Percentiles rank a stretch among this genome's conserved stretches.
Conservation (phyloP, 1,140 invertebrate species). For the Helicorthomorpha holstii region DNA sequence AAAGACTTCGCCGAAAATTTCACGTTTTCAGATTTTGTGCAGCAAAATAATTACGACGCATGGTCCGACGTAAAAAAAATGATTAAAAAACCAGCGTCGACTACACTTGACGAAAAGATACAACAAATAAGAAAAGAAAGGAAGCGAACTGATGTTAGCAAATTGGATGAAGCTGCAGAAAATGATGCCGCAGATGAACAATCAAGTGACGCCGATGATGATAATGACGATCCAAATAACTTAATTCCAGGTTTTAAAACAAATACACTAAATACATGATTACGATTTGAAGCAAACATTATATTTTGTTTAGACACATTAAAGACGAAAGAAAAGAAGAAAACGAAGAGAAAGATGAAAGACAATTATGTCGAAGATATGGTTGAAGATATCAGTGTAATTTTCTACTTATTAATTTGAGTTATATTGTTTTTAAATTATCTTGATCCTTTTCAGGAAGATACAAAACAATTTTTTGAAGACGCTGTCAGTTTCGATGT, state of each 20-base stretch:
- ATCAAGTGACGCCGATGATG: conserved; percentile 11
- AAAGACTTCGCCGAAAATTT: no score
- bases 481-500: conserved; percentile 50
- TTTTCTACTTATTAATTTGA: conserved; percentile 12
- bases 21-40: no score
- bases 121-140: conserved; percentile 36
- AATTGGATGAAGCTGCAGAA: neutral
- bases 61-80: conserved; percentile 72
- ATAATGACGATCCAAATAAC: conserved; percentile 13
- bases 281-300: neutral
- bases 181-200: conserved; percentile 10
- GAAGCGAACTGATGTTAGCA: conserved; percentile 18
- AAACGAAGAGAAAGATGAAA: conserved; percentile 11
- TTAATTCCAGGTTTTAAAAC: conserved; percentile 10
- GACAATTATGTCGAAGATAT: conserved; percentile 4
- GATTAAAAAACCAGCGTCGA: conserved; percentile 57
- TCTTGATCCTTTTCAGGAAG: conserved; percentile 14
- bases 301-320: neutral
- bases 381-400: conserved; percentile 11
- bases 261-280: conserved; percentile 8
- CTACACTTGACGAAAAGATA: conserved; percentile 72
- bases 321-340: conserved; percentile 7
- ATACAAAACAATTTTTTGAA: conserved; percentile 38
- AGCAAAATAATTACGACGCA: conserved; percentile 60
- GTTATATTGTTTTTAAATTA: conserved; percentile 12